A percentile compares a stretch with the other conserved stretches of the same genome.
Conservation (phyloP, 2,888 invertebrate species). For the Clivina fossor region DNA sequence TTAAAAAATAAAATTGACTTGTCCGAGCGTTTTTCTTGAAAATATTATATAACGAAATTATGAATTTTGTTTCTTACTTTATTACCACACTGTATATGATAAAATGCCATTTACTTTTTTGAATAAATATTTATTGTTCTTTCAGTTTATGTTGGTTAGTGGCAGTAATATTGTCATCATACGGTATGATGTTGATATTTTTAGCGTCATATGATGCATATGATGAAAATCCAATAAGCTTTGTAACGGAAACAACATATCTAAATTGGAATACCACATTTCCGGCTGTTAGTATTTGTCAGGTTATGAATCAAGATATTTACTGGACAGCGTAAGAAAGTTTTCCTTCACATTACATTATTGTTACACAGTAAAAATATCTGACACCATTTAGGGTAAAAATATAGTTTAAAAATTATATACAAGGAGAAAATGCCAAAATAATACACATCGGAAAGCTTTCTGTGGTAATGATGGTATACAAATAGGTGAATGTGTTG, state of each 20-base stretch:
- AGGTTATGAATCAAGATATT: constrained; percentile 51
- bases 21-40: no score
- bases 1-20: no score
- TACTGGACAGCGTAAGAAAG: constrained; percentile 46
- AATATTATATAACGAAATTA: no score
- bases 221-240: constrained; percentile 55
- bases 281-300: constrained; percentile 64
- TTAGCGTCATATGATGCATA: constrained; percentile 58
- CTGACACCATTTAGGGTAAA: no score
- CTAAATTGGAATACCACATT: constrained; percentile 65
- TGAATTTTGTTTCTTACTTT: no score
- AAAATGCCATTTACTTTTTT: background rate
- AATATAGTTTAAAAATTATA: no score
- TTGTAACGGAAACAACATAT: constrained; percentile 60
- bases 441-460: no score
- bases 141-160: constrained; percentile 60
- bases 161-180: constrained; percentile 54
- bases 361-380: no score
- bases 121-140: constrained; percentile 35
- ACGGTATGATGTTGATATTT: constrained; percentile 54
- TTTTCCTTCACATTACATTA: no score
- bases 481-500: no score
- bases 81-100: background rate
- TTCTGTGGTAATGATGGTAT: no score
- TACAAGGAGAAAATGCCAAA: no score